phyloP scores from a whole-genome alignment of 2,113 vertebrate genomes.

The Crotalus helleri region DNA sequence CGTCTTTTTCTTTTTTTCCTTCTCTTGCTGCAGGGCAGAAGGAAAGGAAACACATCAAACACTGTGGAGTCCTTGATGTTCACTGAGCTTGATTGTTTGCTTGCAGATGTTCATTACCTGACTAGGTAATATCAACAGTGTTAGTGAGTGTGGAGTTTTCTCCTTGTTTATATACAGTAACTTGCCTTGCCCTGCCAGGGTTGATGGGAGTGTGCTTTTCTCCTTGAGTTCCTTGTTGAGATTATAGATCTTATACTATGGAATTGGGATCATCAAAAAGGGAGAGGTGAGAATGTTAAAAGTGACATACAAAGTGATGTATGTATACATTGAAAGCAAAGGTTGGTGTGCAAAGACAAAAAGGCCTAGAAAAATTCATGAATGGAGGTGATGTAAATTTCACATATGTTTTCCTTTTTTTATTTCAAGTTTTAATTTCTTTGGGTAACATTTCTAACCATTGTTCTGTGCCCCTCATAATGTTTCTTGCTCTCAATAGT shows the following conservation, averaged over 20 bases:
- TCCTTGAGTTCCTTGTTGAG: not conserved
- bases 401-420: not conserved
- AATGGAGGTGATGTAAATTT: not conserved
- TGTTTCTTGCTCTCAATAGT: not conserved
- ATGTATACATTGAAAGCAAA: not conserved
- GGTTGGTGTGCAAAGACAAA: not conserved
- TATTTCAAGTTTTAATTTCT: not conserved
- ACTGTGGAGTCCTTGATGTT: not conserved
- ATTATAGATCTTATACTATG: not conserved
- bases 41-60: not conserved
- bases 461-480: not conserved
- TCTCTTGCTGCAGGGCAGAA: not conserved
- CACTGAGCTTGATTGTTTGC: not conserved
- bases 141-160: not conserved
- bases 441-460: not conserved
- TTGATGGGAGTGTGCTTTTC: not conserved
- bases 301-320: not conserved
- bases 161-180: not conserved
- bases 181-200: not conserved
- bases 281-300: not conserved
- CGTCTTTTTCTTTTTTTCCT: not conserved
- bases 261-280: not conserved
- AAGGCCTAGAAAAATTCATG: not conserved
- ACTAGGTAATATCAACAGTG: not conserved
- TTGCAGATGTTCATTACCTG: not conserved